Evolutionary conservation across 2,888 invertebrate genomes (phyloP).

Genomic region (Rutpela maculata): DNA sequence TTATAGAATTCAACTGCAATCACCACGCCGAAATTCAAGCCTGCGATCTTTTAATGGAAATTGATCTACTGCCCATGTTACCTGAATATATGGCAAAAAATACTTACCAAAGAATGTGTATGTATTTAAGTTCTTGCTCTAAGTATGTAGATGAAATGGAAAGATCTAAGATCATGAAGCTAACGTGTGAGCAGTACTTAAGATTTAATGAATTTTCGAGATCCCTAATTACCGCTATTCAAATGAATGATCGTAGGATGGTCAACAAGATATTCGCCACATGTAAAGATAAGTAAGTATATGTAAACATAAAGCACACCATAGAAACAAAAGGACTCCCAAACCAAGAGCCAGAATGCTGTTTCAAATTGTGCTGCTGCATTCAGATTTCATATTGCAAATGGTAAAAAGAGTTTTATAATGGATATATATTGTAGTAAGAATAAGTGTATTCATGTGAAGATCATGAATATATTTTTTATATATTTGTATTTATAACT

Average conservation of each 20-base stretch:
- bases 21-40: slow-evolving; percentile 99
- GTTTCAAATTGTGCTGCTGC: no score
- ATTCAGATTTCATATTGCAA: no score
- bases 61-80: slow-evolving; percentile 87
- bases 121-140: slow-evolving; percentile 91
- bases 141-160: slow-evolving; percentile 97
- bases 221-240: slow-evolving; percentile 93
- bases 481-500: no score
- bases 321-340: no score
- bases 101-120: slow-evolving; percentile 93
- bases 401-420: no score
- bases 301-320: no score
- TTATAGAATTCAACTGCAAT: slow-evolving; percentile 95
- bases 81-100: slow-evolving; percentile 91
- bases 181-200: slow-evolving; percentile 89
- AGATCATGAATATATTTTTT: no score
- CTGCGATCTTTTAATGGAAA: slow-evolving; percentile 98
- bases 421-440: no score
- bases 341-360: no score
- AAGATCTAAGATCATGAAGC: slow-evolving; percentile 82
- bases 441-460: no score
- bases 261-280: slow-evolving; percentile 89
- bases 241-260: slow-evolving; percentile 87
- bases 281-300: slow-evolving; percentile 88
- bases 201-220: slow-evolving; percentile 91